These are phyloP conservation scores for Thomomys bottae DNA, from an alignment of 2,113 vertebrate genomes.

Conservation along the genomic window DNA sequence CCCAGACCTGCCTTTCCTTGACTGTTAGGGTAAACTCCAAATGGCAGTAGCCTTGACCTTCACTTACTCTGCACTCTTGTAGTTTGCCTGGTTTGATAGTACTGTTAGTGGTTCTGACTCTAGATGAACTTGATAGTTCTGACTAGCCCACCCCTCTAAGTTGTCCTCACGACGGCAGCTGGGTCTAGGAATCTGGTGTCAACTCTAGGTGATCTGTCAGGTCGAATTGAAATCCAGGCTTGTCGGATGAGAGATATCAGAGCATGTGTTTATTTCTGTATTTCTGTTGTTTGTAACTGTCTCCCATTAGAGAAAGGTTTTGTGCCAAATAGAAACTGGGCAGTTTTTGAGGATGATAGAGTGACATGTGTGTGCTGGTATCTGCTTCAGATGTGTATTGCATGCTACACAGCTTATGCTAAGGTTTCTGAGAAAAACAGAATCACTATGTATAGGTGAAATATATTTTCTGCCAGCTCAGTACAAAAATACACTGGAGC, in stretches of 20 bases:
- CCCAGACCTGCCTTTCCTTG: background rate
- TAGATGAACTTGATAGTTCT: background rate
- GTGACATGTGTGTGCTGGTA: background rate
- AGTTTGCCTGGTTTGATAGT: background rate
- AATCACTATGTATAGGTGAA: background rate
- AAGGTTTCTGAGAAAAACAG: background rate
- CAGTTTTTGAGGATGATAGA: background rate
- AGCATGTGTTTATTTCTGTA: background rate
- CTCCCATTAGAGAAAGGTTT: background rate
- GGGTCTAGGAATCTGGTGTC: background rate
- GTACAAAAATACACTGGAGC: slow-evolving; percentile 21
- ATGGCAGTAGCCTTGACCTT: background rate
- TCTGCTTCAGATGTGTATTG: background rate
- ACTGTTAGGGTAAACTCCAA: background rate
- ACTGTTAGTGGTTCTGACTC: slow-evolving; percentile 18
- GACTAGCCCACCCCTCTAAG: background rate
- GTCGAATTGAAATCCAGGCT: background rate
- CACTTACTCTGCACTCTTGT: background rate
- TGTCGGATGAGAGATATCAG: background rate
- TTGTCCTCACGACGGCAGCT: background rate
- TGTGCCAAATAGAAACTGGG: background rate
- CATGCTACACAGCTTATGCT: background rate
- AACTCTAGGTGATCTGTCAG: background rate
- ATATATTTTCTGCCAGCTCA: slow-evolving; percentile 1
- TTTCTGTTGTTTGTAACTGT: background rate